Evolutionary conservation across 2,797 vertebrate species (phyloP).

Genomic region (Eulemur rubriventer): DNA sequence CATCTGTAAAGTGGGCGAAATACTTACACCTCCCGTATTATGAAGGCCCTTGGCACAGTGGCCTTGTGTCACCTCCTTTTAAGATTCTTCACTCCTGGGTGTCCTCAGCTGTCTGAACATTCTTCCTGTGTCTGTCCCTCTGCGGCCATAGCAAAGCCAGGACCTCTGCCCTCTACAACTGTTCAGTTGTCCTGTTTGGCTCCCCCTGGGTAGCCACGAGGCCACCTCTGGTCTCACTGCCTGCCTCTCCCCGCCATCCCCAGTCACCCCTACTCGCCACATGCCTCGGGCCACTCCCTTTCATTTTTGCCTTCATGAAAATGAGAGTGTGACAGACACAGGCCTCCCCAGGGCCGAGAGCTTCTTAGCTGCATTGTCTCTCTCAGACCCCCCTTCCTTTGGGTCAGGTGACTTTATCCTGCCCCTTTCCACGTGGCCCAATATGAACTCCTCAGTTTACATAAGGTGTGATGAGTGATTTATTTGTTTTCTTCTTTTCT

Average conservation of each 20-base stretch:
- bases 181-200: neutral
- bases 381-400: neutral
- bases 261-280: neutral
- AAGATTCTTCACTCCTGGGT: neutral
- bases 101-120: neutral
- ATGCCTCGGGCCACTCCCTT: neutral
- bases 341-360: neutral
- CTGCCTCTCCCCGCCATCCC: neutral
- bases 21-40: neutral
- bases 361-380: neutral
- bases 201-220: neutral
- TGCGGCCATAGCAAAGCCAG: neutral
- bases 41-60: neutral
- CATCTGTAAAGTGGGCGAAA: neutral
- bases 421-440: neutral
- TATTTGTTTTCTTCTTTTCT: neutral
- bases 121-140: too few relatives aligned
- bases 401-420: neutral
- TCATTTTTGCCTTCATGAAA: neutral
- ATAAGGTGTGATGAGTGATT: neutral
- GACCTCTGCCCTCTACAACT: neutral
- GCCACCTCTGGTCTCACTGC: neutral
- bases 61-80: neutral
- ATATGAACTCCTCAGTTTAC: neutral
- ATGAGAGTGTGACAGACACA: neutral